Percentiles rank a stretch among this genome's conserved stretches.
phyloP scores from a whole-genome alignment of 1,140 invertebrate species.

The Tachypleus tridentatus region DNA sequence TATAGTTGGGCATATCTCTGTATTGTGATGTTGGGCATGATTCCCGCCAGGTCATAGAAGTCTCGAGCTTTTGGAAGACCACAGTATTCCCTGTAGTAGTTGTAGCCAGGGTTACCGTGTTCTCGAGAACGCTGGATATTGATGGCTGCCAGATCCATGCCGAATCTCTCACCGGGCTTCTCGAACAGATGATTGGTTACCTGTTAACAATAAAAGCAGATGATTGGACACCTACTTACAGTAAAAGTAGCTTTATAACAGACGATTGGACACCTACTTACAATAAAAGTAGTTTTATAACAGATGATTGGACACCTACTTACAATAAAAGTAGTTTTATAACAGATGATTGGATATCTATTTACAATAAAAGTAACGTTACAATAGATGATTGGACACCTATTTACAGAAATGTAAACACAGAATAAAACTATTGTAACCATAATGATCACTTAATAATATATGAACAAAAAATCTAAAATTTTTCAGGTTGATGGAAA shows the following conservation, averaged over 20 bases:
- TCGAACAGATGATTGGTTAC: slow-evolving; percentile 33
- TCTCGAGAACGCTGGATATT: slow-evolving; percentile 36
- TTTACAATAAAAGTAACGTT: too few species aligned
- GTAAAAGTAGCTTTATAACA: too few species aligned
- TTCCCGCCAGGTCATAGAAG: slow-evolving; percentile 24
- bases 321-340: too few species aligned
- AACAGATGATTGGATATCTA: too few species aligned
- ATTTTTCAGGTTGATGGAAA: background rate
- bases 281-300: too few species aligned
- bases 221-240: too few species aligned
- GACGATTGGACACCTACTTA: too few species aligned
- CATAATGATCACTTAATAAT: background rate
- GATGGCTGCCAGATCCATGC: slow-evolving; percentile 31
- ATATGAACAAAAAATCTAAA: slow-evolving; percentile 1
- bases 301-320: too few species aligned
- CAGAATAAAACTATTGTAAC: too few species aligned
- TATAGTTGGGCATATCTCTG: slow-evolving; percentile 23
- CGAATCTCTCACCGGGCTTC: slow-evolving; percentile 28
- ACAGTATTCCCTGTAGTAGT: slow-evolving; percentile 52
- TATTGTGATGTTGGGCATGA: slow-evolving; percentile 25
- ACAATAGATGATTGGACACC: too few species aligned
- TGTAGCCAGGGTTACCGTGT: slow-evolving; percentile 38
- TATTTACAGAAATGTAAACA: too few species aligned
- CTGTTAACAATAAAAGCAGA: background rate
- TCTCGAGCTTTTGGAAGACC: slow-evolving; percentile 42